Evolutionary conservation across 2,797 vertebrate genomes (phyloP).

Genomic region (Chelmon rostratus): DNA sequence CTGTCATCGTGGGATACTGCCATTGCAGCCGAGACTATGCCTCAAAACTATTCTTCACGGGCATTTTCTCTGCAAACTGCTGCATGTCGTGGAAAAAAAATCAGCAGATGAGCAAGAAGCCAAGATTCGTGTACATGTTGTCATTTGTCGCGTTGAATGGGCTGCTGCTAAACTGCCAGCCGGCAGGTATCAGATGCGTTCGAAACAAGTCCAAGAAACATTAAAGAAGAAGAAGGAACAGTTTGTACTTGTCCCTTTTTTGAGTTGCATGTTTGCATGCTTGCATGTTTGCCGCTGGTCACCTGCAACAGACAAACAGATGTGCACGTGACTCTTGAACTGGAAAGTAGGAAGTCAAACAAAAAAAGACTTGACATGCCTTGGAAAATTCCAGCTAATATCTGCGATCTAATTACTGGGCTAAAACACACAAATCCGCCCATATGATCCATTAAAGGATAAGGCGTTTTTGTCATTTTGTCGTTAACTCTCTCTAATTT

Average conservation of each 20-base stretch:
- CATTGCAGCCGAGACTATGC: background rate
- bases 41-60: background rate
- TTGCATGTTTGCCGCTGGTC: background rate
- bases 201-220: background rate
- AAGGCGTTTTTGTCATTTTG: background rate
- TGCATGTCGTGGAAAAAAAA: background rate
- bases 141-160: background rate
- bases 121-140: background rate
- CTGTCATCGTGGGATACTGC: background rate
- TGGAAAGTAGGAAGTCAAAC: background rate
- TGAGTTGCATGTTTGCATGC: background rate
- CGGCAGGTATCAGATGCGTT: background rate
- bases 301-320: background rate
- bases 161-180: background rate
- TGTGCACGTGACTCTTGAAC: background rate
- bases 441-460: background rate
- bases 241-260: background rate
- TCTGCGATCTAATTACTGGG: background rate
- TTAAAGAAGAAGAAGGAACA: background rate
- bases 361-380: background rate
- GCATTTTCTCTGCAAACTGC: background rate
- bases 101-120: background rate
- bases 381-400: background rate
- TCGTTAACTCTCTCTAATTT: background rate
- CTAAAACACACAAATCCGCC: background rate